phyloP scores from a whole-genome alignment of 1,140 invertebrate genomes.

The Neomicropteryx cornuta region DNA sequence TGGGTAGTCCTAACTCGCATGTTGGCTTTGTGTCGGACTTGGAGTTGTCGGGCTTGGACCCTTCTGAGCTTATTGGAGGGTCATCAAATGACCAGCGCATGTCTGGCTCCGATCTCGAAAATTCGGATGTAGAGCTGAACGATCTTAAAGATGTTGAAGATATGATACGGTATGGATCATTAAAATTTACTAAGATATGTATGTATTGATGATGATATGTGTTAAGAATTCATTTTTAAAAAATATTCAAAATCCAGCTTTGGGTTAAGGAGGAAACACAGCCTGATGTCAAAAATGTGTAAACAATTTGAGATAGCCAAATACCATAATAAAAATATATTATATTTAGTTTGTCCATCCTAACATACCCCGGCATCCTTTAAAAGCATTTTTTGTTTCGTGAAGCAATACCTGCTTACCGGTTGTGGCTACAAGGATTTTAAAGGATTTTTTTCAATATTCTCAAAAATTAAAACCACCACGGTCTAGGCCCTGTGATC shows the following conservation, averaged over 20 bases:
- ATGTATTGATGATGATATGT: too few species aligned
- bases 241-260: too few species aligned
- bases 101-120: conserved; percentile 47
- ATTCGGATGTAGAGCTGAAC: conserved; percentile 39
- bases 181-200: conserved; percentile 1
- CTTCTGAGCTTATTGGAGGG: conserved; percentile 39
- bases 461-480: background rate
- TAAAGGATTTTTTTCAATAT: background rate
- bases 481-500: background rate
- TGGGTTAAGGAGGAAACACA: too few species aligned
- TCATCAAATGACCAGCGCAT: conserved; percentile 32
- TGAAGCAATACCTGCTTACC: too few species aligned
- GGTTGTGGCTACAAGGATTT: too few species aligned
- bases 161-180: conserved; percentile 36
- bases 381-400: too few species aligned
- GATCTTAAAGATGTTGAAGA: conserved; percentile 45
- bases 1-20: conserved; percentile 43
- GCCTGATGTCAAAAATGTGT: too few species aligned
- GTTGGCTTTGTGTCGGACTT: conserved; percentile 48
- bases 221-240: too few species aligned
- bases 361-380: too few species aligned
- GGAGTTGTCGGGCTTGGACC: conserved; percentile 50
- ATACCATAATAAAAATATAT: too few species aligned
- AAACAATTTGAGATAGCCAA: too few species aligned
- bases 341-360: too few species aligned